A percentile compares a stretch with the other conserved stretches of the same genome.
Conservation (phyloP, 2,888 invertebrate genomes). For the Meta bourneti region DNA sequence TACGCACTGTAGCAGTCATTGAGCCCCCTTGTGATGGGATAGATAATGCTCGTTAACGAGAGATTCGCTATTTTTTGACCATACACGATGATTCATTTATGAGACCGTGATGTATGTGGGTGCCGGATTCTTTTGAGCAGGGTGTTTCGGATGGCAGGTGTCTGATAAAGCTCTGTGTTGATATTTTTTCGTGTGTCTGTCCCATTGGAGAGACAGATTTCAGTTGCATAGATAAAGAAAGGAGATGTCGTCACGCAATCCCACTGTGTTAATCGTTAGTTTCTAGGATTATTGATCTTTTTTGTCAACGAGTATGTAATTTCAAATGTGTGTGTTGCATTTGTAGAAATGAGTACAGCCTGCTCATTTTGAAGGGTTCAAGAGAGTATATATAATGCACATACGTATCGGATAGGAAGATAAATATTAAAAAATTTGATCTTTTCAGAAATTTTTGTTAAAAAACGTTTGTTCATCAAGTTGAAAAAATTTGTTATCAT, state of each 20-base stretch:
- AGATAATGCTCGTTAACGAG: constrained; percentile 35
- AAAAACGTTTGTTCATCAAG: no score
- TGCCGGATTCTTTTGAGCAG: not conserved
- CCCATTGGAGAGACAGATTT: constrained; percentile 21
- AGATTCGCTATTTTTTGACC: constrained; percentile 46
- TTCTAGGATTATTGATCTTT: constrained; percentile 14
- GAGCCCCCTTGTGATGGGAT: not conserved
- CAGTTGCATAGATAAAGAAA: constrained; percentile 29
- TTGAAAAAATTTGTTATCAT: no score
- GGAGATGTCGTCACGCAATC: constrained; percentile 31
- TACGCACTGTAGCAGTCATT: constrained; percentile 18
- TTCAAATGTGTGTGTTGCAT: no score
- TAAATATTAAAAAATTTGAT: no score
- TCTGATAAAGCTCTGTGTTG: not conserved
- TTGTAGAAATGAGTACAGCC: no score
- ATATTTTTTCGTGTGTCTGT: not conserved
- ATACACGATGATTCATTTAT: constrained; percentile 52
- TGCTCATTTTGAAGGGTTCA: no score
- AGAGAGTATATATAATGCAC: no score
- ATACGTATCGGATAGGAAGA: no score
- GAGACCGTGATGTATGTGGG: not conserved
- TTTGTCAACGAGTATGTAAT: not conserved
- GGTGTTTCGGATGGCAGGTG: constrained; percentile 12
- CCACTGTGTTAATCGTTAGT: constrained; percentile 19
- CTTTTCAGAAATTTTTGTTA: no score